A percentile compares a stretch with the other conserved stretches of the same genome.
These are phyloP conservation scores for Miichthys miiuy DNA, from an alignment of 2,797 vertebrate species.

Conservation along the genomic window DNA sequence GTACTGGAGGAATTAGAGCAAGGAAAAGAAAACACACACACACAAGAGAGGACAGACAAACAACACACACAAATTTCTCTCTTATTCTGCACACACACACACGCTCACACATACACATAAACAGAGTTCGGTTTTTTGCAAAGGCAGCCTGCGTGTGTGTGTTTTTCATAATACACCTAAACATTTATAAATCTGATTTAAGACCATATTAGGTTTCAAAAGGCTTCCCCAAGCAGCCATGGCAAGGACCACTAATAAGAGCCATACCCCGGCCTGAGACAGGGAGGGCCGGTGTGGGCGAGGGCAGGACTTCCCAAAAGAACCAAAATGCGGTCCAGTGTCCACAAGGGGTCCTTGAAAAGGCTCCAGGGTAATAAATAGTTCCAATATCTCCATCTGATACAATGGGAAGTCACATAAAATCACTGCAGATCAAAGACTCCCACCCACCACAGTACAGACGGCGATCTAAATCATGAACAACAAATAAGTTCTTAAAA, in stretches of 20 bases:
- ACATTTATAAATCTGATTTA: slow-evolving; percentile 92
- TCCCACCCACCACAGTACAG: slow-evolving; percentile 7
- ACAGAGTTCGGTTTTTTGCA: slow-evolving; percentile 63
- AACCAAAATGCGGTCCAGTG: slow-evolving; percentile 37
- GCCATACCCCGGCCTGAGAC: slow-evolving; percentile 77
- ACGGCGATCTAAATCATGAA: slow-evolving; percentile 29
- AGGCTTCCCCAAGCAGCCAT: slow-evolving; percentile 78
- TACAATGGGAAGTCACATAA: slow-evolving; percentile 20
- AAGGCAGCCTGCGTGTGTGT: slow-evolving; percentile 73
- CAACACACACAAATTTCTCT: slow-evolving; percentile 70
- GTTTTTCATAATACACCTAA: slow-evolving; percentile 89
- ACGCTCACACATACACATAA: slow-evolving; percentile 48
- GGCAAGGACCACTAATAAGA: slow-evolving; percentile 84
- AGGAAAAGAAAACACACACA: slow-evolving; percentile 47
- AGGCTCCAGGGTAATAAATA: slow-evolving; percentile 32
- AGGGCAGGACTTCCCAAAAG: slow-evolving; percentile 43
- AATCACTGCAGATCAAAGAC: slow-evolving; percentile 40
- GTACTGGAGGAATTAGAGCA: slow-evolving; percentile 78
- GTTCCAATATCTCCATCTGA: slow-evolving; percentile 36
- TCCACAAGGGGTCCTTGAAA: slow-evolving; percentile 46
- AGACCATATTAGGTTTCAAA: slow-evolving; percentile 89
- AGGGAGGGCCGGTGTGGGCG: slow-evolving; percentile 22
- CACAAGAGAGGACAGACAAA: slow-evolving; percentile 58
- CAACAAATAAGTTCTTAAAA: slow-evolving; percentile 20
- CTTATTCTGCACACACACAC: slow-evolving; percentile 60